Conservation (phyloP, 2,888 invertebrate genomes). For the Drosophila leonis region DNA sequence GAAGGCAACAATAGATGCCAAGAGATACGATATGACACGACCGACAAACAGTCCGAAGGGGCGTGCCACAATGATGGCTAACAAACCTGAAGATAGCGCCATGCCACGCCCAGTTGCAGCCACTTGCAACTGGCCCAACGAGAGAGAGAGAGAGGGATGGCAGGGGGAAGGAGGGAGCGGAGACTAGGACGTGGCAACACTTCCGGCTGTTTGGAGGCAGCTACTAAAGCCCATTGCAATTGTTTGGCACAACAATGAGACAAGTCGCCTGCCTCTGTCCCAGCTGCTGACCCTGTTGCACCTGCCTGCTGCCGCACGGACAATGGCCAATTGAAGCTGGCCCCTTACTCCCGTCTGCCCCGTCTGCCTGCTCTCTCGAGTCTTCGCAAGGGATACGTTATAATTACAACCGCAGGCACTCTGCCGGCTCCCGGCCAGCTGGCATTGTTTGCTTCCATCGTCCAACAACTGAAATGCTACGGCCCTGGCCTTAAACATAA, state of each 20-base stretch:
- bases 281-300: constrained; percentile 36
- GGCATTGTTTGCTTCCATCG: constrained; percentile 45
- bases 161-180: not conserved
- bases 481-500: constrained; percentile 63
- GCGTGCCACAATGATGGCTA: constrained; percentile 62
- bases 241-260: constrained; percentile 64
- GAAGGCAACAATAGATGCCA: constrained; percentile 63
- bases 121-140: not conserved
- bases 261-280: not conserved
- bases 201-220: constrained; percentile 69
- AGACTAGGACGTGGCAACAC: constrained; percentile 42
- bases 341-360: not conserved
- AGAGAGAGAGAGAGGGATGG: not conserved
- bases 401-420: constrained; percentile 70
- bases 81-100: constrained; percentile 64
- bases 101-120: constrained; percentile 24
- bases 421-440: constrained; percentile 22
- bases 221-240: constrained; percentile 57
- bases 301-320: constrained; percentile 53
- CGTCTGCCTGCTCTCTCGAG: constrained; percentile 8
- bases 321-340: constrained; percentile 73
- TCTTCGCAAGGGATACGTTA: constrained; percentile 53
- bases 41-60: constrained; percentile 37
- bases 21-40: constrained; percentile 67
- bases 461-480: constrained; percentile 22